A percentile compares a stretch with the other conserved stretches of the same genome.
These are phyloP conservation scores for Pemphredon lugubris DNA, from an alignment of 2,888 invertebrate species.

Conservation along the genomic window DNA sequence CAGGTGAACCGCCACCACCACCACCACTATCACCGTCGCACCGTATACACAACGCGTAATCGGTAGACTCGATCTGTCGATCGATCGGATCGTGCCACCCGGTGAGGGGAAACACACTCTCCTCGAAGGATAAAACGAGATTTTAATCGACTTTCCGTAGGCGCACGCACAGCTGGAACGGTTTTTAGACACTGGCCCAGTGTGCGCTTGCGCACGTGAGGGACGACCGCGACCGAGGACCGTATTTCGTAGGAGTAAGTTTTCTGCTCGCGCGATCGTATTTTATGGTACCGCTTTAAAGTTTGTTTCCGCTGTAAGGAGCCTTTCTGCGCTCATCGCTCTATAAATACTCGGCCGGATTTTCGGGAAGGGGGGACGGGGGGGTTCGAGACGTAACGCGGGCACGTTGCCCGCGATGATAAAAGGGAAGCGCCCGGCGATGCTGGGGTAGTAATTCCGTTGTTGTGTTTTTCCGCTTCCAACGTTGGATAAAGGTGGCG, in stretches of 20 bases:
- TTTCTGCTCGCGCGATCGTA: not conserved
- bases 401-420: constrained; percentile 13
- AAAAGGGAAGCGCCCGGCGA: no score
- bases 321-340: constrained; percentile 2
- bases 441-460: no score
- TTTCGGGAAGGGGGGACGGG: no score
- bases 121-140: constrained; percentile 53
- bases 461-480: no score
- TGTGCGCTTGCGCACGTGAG: no score
- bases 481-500: no score
- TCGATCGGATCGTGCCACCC: constrained; percentile 70
- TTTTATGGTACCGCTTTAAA: constrained; percentile 11
- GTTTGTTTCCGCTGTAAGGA: constrained; percentile 1
- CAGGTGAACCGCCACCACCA: constrained; percentile 76
- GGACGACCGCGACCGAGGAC: constrained; percentile 10
- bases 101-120: constrained; percentile 48
- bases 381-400: constrained; percentile 1
- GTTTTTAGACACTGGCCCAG: constrained; percentile 21
- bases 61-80: constrained; percentile 70
- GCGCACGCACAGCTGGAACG: constrained; percentile 54
- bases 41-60: constrained; percentile 71
- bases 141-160: constrained; percentile 63
- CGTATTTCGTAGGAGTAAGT: constrained; percentile 31
- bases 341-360: constrained; percentile 7
- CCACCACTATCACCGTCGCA: constrained; percentile 24